A percentile compares a stretch with the other conserved stretches of the same genome.
These are phyloP conservation scores for Aplocera efformata DNA, from an alignment of 2,888 invertebrate genomes.

Conservation along the genomic window DNA sequence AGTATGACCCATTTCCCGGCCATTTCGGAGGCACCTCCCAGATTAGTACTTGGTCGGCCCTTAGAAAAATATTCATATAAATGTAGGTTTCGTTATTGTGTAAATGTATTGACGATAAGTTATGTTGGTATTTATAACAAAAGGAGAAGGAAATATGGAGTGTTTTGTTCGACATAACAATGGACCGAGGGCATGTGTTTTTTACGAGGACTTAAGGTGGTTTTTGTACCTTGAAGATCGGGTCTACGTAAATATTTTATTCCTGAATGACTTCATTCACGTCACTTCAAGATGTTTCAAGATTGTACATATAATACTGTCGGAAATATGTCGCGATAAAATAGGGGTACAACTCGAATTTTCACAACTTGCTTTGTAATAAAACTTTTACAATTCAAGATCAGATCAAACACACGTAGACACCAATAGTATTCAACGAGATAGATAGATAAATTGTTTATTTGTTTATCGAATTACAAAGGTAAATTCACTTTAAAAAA, in stretches of 20 bases:
- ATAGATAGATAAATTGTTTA: no score
- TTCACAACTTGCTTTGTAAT: no score
- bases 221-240: constrained; percentile 11
- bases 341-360: no score
- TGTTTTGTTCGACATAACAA: constrained; percentile 33
- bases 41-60: constrained; percentile 53
- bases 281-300: constrained; percentile 14
- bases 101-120: constrained; percentile 38
- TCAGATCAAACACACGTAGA: no score
- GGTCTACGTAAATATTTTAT: neutral
- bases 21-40: constrained; percentile 53
- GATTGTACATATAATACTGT: neutral
- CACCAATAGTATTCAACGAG: no score
- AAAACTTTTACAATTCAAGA: no score
- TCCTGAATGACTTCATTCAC: constrained; percentile 2
- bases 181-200: constrained; percentile 21
- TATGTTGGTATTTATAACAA: constrained; percentile 31
- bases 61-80: constrained; percentile 55
- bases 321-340: no score
- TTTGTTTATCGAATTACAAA: no score
- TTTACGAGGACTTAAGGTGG: constrained; percentile 20
- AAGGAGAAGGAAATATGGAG: constrained; percentile 19
- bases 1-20: constrained; percentile 57
- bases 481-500: no score
- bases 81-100: constrained; percentile 49